These are phyloP conservation scores for Steatornis caripensis DNA, from an alignment of 2,113 vertebrate species.

Conservation along the genomic window DNA sequence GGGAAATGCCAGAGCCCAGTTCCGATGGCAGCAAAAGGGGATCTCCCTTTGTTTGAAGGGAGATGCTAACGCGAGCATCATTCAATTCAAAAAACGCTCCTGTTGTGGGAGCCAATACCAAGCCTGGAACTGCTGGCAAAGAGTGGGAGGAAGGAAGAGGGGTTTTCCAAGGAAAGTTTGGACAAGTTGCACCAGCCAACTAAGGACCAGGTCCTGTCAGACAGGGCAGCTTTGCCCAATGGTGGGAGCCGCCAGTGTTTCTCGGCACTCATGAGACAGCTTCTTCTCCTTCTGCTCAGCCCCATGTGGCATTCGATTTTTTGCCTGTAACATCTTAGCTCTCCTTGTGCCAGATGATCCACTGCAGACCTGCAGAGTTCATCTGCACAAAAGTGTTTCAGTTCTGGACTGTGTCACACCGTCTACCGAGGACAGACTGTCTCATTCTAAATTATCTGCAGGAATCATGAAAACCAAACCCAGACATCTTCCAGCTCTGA, in stretches of 20 bases:
- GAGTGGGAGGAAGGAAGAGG: background rate
- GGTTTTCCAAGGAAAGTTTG: background rate
- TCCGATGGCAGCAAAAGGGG: background rate
- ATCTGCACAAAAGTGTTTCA: background rate
- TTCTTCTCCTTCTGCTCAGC: background rate
- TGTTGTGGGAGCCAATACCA: too few species aligned
- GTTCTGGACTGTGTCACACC: background rate
- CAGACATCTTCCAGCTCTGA: background rate
- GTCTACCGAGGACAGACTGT: background rate
- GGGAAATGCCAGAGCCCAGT: background rate
- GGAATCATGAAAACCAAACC: background rate
- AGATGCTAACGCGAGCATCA: fast-evolving
- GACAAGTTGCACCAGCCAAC: background rate
- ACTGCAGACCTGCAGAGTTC: background rate
- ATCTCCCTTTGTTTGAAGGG: background rate
- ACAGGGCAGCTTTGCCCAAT: background rate
- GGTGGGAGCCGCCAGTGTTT: background rate
- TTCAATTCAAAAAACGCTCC: background rate
- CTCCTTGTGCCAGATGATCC: background rate
- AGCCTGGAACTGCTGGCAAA: too few species aligned
- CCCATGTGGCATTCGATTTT: background rate
- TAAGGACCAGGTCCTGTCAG: background rate
- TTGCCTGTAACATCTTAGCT: background rate
- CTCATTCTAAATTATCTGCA: background rate
- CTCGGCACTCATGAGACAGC: background rate